Evolutionary conservation across 2,113 vertebrate genomes (phyloP), one percentile per base, ranked within the genome.

Genomic region (Holacanthus passer): DNA sequence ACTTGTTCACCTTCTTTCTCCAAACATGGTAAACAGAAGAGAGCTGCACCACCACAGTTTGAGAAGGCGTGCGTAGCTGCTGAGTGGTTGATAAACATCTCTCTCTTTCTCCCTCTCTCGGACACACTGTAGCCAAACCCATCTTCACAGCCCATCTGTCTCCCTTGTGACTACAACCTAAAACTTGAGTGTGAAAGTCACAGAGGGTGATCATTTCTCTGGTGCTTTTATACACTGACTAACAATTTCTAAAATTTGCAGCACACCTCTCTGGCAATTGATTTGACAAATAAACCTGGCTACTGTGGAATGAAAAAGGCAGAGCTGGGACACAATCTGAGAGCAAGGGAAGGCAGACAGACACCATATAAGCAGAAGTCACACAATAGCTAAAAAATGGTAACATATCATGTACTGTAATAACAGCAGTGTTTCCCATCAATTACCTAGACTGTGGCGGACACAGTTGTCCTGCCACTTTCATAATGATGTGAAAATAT

Each of bases 11-110:
- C 91, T 87, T 88, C 89, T 84, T 83, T 88, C 69, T 79, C 92
- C 92, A 91, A 93, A 93, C 91, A 92, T 92, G 92, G 92, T 88
- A 88, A 92, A 91, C 83, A 88, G 76, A 76, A 41, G 41, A 66
- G 79, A 55, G 82, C 82, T 47, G 81, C 80, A 55, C 56, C 67
- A 41, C 22, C 76, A 24, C 63, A 31, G 69, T 81, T 76, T 68
- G 65, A 82, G 71, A 65, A 65, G 73, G 45, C 48, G 55, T 52
- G 41, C 53, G 56, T 58, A 24, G 68, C 79, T 65, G 80, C 78
- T 17, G 77, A 84, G 84, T 17, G 37, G 39, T 53, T 79, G 80
- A 90, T 91, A 90, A 91, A 92, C 89, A 91, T 92, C 89, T 76
- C 80, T 73, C 69, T 63, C 59, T 70, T 56, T 79, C 85, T 77